Conservation (phyloP, 2,888 invertebrate species). For the Cephus pulcher region DNA sequence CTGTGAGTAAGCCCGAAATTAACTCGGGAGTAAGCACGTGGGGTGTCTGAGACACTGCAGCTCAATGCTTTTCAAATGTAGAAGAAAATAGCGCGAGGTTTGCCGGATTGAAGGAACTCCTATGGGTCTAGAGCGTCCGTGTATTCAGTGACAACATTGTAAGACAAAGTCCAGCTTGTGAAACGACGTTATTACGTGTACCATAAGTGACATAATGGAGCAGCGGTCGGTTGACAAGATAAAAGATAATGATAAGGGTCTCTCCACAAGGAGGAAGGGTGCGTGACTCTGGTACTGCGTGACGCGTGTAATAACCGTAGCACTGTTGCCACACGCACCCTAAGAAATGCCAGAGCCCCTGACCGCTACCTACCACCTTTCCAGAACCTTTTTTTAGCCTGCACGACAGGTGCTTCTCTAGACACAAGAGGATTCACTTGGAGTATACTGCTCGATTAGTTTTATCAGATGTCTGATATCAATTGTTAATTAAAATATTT, state of each 20-base stretch:
- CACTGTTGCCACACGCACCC: conserved; percentile 58
- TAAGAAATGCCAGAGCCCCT: conserved; percentile 26
- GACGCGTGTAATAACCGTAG: conserved; percentile 66
- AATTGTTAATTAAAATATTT: neutral
- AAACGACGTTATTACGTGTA: conserved; percentile 6
- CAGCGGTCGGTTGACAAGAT: conserved; percentile 62
- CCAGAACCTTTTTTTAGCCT: neutral
- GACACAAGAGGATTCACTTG: neutral
- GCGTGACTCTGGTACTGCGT: conserved; percentile 59
- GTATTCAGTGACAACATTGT: neutral
- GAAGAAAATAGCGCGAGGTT: too few relatives aligned
- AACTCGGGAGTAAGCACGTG: too few relatives aligned
- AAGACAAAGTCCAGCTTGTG: neutral
- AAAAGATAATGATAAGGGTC: conserved; percentile 60
- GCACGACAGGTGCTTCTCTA: conserved; percentile 2
- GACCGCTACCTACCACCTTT: neutral
- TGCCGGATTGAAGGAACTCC: neutral
- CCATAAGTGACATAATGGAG: conserved; percentile 55
- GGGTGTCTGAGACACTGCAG: too few relatives aligned
- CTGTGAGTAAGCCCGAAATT: too few relatives aligned
- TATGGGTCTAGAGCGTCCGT: too few relatives aligned
- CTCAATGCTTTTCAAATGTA: too few relatives aligned
- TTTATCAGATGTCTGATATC: neutral
- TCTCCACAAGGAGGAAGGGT: conserved; percentile 42
- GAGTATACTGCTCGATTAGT: neutral